Conservation (phyloP, 2,797 vertebrate genomes). For the Mionectes olivaceus region DNA sequence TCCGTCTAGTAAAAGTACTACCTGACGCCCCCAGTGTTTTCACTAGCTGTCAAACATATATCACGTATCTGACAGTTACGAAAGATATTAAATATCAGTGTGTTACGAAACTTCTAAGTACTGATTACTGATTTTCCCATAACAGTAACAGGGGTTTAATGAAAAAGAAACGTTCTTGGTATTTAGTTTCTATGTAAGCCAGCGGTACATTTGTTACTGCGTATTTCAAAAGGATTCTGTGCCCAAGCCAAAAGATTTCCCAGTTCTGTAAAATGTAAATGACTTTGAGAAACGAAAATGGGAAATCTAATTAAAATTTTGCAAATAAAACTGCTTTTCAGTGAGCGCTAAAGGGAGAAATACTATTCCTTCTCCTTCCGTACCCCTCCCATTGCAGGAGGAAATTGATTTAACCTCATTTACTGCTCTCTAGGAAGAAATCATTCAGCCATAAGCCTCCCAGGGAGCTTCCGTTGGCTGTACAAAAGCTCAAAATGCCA, state of each 20-base stretch:
- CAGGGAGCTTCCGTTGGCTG: slow-evolving; percentile 52
- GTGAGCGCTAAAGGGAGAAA: not conserved
- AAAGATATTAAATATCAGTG: not conserved
- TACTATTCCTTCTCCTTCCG: not conserved
- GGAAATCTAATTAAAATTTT: not conserved
- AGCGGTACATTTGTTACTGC: not conserved
- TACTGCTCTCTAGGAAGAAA: slow-evolving; percentile 74
- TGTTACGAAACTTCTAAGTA: slow-evolving; percentile 9
- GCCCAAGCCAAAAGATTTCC: not conserved
- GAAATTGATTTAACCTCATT: slow-evolving; percentile 74
- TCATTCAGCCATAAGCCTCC: slow-evolving; percentile 67
- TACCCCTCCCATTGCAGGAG: not conserved
- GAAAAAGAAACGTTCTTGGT: not conserved
- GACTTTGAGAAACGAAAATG: not conserved
- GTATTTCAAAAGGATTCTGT: not conserved
- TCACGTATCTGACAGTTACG: not conserved
- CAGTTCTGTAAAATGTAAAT: not conserved
- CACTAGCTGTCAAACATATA: slow-evolving; percentile 21
- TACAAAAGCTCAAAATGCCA: slow-evolving; percentile 80
- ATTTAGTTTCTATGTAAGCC: not conserved
- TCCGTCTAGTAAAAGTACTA: not conserved
- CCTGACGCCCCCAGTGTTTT: slow-evolving; percentile 38
- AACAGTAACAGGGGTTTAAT: not conserved
- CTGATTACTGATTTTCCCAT: not conserved
- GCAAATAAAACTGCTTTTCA: slow-evolving; percentile 21